phyloP scores from a whole-genome alignment of 1,140 invertebrate genomes.

The Pentalonia nigronervosa region DNA sequence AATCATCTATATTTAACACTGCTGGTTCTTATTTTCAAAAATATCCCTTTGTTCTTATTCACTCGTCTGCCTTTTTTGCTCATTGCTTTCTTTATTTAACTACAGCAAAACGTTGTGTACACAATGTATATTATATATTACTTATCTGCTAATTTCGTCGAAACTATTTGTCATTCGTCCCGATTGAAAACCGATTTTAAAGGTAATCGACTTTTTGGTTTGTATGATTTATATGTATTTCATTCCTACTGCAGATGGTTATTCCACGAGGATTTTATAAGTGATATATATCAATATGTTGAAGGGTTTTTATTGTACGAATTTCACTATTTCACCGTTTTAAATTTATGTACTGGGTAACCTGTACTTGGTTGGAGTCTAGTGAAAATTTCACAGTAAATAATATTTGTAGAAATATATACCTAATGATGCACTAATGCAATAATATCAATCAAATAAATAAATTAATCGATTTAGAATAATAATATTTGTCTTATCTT shows the following conservation, averaged over 20 bases:
- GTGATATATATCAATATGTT: not conserved
- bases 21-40: not conserved
- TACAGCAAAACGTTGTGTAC: not conserved
- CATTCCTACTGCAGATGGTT: not conserved
- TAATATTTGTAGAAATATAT: not conserved
- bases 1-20: not conserved
- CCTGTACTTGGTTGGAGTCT: not conserved
- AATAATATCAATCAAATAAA: not conserved
- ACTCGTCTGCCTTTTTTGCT: not conserved
- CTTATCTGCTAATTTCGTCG: not conserved
- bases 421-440: not conserved
- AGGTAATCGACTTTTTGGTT: not conserved
- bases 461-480: not conserved
- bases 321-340: not conserved
- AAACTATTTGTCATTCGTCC: not conserved
- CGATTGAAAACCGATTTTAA: constrained; percentile 1
- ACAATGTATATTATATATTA: not conserved
- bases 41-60: not conserved
- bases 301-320: not conserved
- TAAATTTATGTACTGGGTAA: not conserved
- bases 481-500: not conserved
- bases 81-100: constrained; percentile 17
- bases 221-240: not conserved
- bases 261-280: constrained; percentile 15
- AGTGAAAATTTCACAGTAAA: not conserved